These are phyloP conservation scores for Acleris cristana DNA, from an alignment of 2,888 invertebrate species.

Conservation along the genomic window DNA sequence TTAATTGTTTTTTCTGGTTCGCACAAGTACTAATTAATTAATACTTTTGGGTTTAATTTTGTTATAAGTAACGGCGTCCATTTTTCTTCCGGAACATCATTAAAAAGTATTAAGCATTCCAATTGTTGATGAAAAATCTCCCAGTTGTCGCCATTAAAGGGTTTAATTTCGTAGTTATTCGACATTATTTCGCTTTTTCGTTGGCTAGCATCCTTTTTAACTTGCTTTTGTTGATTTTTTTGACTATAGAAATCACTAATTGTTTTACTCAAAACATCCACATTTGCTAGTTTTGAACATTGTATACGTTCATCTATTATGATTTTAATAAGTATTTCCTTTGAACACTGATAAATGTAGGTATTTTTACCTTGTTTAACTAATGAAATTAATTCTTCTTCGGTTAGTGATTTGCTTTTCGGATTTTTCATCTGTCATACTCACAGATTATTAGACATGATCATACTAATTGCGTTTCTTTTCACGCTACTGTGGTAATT, in stretches of 20 bases:
- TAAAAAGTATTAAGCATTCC: constrained; percentile 14
- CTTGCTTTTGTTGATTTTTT: not conserved
- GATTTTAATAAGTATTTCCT: not conserved
- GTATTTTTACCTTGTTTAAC: not conserved
- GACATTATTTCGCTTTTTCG: not conserved
- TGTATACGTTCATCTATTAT: not conserved
- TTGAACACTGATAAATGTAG: not conserved
- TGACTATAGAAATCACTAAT: not conserved
- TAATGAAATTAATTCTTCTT: not conserved
- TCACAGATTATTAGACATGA: not conserved
- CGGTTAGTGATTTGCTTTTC: not conserved
- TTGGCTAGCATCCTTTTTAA: not conserved
- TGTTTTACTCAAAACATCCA: not conserved
- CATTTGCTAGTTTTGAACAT: not conserved
- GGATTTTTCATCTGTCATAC: not conserved
- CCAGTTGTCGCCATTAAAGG: constrained; percentile 17
- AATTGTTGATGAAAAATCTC: constrained; percentile 17
- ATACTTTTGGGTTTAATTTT: not conserved
- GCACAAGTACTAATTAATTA: no score
- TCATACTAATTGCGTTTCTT: not conserved
- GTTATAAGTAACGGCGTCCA: constrained; percentile 1
- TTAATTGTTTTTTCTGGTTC: no score
- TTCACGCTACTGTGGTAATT: not conserved
- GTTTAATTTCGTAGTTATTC: constrained; percentile 3
- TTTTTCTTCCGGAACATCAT: constrained; percentile 2